Percentiles rank a stretch among this genome's conserved stretches.
Conservation (phyloP, 2,113 vertebrate genomes). For the Gymnorhina tibicen region DNA sequence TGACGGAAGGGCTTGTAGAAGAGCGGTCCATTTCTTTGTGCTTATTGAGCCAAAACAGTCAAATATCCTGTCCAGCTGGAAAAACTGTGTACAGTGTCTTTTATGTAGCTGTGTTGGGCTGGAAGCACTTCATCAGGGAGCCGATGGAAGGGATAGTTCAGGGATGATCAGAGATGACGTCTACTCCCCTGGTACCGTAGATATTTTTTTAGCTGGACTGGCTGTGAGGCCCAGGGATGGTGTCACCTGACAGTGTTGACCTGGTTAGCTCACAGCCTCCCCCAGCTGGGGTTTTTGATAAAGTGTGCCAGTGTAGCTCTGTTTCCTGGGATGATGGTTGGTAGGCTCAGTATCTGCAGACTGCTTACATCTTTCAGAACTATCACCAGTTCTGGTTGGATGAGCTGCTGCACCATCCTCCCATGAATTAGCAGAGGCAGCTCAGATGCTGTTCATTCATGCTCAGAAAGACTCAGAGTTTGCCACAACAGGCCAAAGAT, state of each 20-base stretch:
- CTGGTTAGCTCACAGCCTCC: background rate
- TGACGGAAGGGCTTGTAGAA: background rate
- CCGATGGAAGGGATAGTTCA: background rate
- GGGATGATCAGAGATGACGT: fast-evolving
- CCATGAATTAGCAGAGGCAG: background rate
- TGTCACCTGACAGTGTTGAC: background rate
- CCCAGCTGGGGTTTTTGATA: background rate
- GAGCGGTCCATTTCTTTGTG: background rate
- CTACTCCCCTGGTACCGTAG: background rate
- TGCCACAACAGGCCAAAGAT: background rate
- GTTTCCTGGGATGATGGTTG: background rate
- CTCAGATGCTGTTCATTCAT: background rate
- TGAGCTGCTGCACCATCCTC: background rate
- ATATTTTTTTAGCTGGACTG: background rate
- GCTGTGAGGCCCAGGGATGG: background rate
- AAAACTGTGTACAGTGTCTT: background rate
- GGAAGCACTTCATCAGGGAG: background rate
- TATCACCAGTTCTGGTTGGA: background rate
- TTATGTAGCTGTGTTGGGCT: background rate
- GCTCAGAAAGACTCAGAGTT: background rate
- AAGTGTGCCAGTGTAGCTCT: background rate
- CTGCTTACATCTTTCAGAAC: background rate
- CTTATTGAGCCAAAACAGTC: background rate
- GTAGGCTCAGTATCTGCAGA: background rate
- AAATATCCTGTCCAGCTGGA: background rate